phyloP scores from a whole-genome alignment of 2,113 vertebrate genomes.

The Scortum barcoo region DNA sequence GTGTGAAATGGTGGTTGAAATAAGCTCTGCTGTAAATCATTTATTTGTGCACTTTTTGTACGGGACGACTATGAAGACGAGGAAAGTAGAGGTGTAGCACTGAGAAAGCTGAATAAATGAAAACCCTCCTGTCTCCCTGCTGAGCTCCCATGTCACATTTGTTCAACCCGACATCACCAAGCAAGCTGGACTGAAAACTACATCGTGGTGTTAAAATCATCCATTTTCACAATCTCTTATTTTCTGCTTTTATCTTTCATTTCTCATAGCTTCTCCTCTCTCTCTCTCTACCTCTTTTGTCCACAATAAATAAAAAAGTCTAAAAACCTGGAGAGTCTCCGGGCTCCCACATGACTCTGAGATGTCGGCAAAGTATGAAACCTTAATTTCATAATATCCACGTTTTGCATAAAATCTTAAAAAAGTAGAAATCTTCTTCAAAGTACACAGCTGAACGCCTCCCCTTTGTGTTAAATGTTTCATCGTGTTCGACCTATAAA shows the following conservation, averaged over 20 bases:
- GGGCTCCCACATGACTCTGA: neutral
- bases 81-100: conserved; percentile 27
- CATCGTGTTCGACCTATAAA: neutral
- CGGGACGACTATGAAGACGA: neutral
- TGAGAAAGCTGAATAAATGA: conserved; percentile 57
- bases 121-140: conserved; percentile 20
- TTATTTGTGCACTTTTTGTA: conserved; percentile 72
- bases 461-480: neutral
- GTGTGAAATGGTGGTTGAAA: conserved; percentile 10
- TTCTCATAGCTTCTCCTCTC: neutral
- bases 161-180: neutral
- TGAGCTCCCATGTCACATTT: conserved; percentile 11
- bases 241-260: neutral
- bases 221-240: neutral
- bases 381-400: neutral
- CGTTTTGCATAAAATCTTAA: neutral
- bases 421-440: neutral
- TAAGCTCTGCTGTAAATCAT: conserved; percentile 52
- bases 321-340: neutral
- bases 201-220: neutral
- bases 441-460: neutral
- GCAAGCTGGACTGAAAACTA: neutral
- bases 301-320: neutral
- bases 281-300: neutral
- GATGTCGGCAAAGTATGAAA: neutral